Conservation (phyloP, 2,888 invertebrate species). For the Leptodirus hochenwartii region DNA sequence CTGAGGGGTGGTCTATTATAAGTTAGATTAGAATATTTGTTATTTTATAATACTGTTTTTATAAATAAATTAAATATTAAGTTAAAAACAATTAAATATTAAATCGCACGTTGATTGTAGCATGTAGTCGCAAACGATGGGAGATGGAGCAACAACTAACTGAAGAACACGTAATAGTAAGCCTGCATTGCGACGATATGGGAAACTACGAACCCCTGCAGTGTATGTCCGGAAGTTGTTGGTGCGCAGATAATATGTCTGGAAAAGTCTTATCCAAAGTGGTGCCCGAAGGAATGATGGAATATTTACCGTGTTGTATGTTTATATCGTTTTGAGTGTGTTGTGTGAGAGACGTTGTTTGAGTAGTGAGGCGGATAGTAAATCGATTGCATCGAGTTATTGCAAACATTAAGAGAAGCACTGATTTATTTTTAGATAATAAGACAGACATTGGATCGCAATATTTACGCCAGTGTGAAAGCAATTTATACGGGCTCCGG, state of each 20-base stretch:
- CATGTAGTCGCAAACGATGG: slow-evolving; percentile 40
- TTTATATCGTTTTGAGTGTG: slow-evolving; percentile 14
- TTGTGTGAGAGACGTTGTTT: too few relatives aligned
- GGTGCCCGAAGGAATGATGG: slow-evolving; percentile 38
- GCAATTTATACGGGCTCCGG: slow-evolving; percentile 34
- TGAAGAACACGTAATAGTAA: too few relatives aligned
- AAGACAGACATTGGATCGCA: slow-evolving; percentile 27
- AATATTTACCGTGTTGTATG: slow-evolving; percentile 45
- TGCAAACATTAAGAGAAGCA: too few relatives aligned
- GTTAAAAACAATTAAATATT: too few relatives aligned
- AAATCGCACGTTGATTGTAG: slow-evolving; percentile 21
- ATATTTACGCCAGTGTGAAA: slow-evolving; percentile 50
- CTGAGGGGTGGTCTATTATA: too few relatives aligned
- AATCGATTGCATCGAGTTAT: too few relatives aligned
- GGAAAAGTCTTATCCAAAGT: slow-evolving; percentile 37
- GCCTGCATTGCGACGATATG: slow-evolving; percentile 41
- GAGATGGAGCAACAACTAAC: slow-evolving; percentile 32
- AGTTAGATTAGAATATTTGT: too few relatives aligned
- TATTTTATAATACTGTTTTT: too few relatives aligned
- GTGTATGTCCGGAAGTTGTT: slow-evolving; percentile 42
- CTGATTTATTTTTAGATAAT: slow-evolving; percentile 6
- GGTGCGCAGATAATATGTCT: slow-evolving; percentile 44
- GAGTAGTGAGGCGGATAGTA: too few relatives aligned
- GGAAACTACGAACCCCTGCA: slow-evolving; percentile 53
- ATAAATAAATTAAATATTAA: too few relatives aligned